Evolutionary conservation across 2,113 vertebrate genomes (phyloP).

Genomic region (Notarius quadriscutis): DNA sequence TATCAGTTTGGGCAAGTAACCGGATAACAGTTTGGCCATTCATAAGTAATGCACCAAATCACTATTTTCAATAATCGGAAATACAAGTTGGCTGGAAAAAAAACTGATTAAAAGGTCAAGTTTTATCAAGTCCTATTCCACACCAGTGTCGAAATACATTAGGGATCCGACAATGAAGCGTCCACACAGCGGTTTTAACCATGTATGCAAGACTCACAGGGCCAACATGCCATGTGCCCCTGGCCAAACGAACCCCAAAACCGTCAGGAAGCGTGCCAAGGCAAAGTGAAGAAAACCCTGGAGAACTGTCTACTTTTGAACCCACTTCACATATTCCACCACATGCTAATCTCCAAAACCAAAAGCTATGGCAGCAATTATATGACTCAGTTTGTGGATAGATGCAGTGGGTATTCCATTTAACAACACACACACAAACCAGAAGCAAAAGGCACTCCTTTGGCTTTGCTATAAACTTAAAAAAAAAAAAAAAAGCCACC

Average conservation of each 20-base stretch:
- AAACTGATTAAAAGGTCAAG: neutral
- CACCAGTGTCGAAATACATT: neutral
- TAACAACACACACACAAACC: conserved; percentile 11
- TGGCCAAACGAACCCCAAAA: conserved; percentile 29
- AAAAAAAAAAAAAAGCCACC: neutral
- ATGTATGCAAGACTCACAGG: neutral
- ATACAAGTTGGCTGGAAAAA: neutral
- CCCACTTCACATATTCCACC: conserved; percentile 37
- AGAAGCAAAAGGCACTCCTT: conserved; percentile 2
- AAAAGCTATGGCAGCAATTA: conserved; percentile 48
- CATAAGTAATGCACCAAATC: neutral
- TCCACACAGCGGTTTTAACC: neutral
- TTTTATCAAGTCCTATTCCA: neutral
- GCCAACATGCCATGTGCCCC: neutral
- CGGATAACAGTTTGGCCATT: too few species aligned
- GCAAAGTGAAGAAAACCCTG: conserved; percentile 6
- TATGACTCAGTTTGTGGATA: conserved; percentile 46
- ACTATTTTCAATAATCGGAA: neutral
- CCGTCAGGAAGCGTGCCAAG: conserved; percentile 1
- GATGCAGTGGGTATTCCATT: conserved; percentile 42
- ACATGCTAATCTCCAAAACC: conserved; percentile 46
- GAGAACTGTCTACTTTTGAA: conserved; percentile 15
- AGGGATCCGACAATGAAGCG: neutral
- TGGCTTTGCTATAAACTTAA: neutral
- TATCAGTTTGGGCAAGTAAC: too few species aligned